Evolutionary conservation across 2,113 vertebrate genomes (phyloP), one percentile per base, ranked within the genome.

Genomic region (Brienomyrus brachyistius): DNA sequence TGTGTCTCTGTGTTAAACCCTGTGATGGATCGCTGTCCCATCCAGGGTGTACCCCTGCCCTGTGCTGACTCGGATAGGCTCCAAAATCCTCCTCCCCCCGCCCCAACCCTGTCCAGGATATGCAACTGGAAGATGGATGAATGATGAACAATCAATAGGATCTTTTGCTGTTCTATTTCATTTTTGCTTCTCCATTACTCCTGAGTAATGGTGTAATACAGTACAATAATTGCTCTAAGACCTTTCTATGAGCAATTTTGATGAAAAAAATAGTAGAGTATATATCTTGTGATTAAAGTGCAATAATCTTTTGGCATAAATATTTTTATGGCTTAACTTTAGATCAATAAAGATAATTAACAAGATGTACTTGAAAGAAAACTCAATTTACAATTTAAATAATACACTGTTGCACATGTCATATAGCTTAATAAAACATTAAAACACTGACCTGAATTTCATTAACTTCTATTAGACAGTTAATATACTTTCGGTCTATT

Each of bases 371-470:
- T 83, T 83, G 80, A 45, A 83, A 83, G 80, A 47, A 83, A 83
- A 43, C 40, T 86, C 50, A 52, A 87, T 54, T 59, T 40, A 87
- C 52, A 86, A 52, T 86, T 51, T 52, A 88, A 62, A 88, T 88
- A 62, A 88, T 43, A 88, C 35, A 87, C 52, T 59, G 54, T 66
- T 45, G 21, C 54, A 40, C 54, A 74, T 74, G 31, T 47, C 52
- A 87, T 56, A 54, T 85, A 85, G 40, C 82, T 85, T 85, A 85
- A 85, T 85, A 47, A 45, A 85, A 47, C 40, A 84, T 84, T 47
- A 48, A 77, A 35, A 77, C 35, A 80, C 43, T 80, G 31, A 80
- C 35, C 35, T 80, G 74, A 15, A 80, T 80, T 80, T 80, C 31
- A 40, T 80, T 43, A 17, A 19, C 74, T 40, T 80, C 74, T 80